Evolutionary conservation across 1,140 invertebrate genomes (phyloP), one percentile per base, ranked within the genome.

Genomic region (Ceratosolen fusciceps): DNA sequence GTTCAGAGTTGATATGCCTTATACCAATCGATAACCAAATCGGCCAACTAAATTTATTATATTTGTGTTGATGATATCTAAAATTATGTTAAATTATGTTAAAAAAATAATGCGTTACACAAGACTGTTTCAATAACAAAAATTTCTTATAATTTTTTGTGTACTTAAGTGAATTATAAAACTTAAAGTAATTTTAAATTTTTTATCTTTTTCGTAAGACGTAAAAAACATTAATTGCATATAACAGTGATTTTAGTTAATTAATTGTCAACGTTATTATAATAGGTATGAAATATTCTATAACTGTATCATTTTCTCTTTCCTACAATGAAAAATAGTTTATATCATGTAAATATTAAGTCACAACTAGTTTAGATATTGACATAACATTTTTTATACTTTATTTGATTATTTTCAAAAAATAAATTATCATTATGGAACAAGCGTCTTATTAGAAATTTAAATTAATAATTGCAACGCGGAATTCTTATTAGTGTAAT

Each of bases 351-450:
- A n/a, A 65, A 65, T 65, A 21, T 65, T n/a, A 65, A 65, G 19
- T 37, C n/a, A 21, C 34, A 65, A 65, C 60, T 65, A 65, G 60
- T 65, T 65, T 65, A 37, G 2, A 65, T 19, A 65, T 65, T 65
- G 21, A 37, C 60, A 37, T 65, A 37, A n/a, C 10, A 37, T 60
- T 60, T n/a, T 8, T 1, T 8, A 24, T 65, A 65, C 34, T 65
- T 37, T 65, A 37, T 65, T 37, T 37, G 2, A 52, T 21, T 0
- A 65, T 65, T 65, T 65, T 65, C 21, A n/a, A 9, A 0, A 14
- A 60, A 60, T 60, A 31, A 8, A 52, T 52, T 37, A 7, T 37
- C n/a, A 34, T 65, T 65, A 65, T 8, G 4, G 34, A 21, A 0
- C 31, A 8, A 65, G 9, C 31, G 29, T 8, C 60, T 65, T 31